A percentile compares a stretch with the other conserved stretches of the same genome.
These are phyloP conservation scores for Hystrix cristata DNA, from an alignment of 2,113 vertebrate genomes.

Conservation along the genomic window DNA sequence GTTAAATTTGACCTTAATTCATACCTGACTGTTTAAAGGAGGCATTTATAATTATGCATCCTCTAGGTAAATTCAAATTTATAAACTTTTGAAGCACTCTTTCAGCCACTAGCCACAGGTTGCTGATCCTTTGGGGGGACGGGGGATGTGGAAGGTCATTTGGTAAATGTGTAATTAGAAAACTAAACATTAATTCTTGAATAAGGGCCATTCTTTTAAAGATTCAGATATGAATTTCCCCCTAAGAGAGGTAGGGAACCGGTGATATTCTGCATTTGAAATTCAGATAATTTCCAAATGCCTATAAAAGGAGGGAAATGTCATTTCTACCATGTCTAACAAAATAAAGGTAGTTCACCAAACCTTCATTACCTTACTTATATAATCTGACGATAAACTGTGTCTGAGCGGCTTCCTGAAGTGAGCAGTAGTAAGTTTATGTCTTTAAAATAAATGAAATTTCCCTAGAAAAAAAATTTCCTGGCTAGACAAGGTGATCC, in stretches of 20 bases:
- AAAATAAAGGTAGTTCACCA: slow-evolving; percentile 4
- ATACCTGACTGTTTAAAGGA: background rate
- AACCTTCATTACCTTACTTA: background rate
- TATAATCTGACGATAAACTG: background rate
- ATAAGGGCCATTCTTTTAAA: background rate
- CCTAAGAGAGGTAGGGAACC: background rate
- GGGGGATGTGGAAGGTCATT: background rate
- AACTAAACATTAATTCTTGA: background rate
- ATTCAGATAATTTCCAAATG: slow-evolving; percentile 38
- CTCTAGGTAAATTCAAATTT: background rate
- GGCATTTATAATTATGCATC: background rate
- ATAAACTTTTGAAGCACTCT: background rate
- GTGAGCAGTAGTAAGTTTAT: background rate
- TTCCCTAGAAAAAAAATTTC: background rate
- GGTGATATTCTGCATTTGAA: background rate
- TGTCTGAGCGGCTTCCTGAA: background rate
- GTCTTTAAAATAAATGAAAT: background rate
- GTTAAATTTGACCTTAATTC: slow-evolving; percentile 9
- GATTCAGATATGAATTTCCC: background rate
- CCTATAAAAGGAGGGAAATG: background rate
- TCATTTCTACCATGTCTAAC: slow-evolving; percentile 13
- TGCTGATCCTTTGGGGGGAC: background rate
- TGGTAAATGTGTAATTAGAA: slow-evolving; percentile 10
- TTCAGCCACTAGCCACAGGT: background rate
- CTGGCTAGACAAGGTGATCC: background rate